A percentile compares a stretch with the other conserved stretches of the same genome.
phyloP scores from a whole-genome alignment of 2,888 invertebrate species.

The Spialia ferax region DNA sequence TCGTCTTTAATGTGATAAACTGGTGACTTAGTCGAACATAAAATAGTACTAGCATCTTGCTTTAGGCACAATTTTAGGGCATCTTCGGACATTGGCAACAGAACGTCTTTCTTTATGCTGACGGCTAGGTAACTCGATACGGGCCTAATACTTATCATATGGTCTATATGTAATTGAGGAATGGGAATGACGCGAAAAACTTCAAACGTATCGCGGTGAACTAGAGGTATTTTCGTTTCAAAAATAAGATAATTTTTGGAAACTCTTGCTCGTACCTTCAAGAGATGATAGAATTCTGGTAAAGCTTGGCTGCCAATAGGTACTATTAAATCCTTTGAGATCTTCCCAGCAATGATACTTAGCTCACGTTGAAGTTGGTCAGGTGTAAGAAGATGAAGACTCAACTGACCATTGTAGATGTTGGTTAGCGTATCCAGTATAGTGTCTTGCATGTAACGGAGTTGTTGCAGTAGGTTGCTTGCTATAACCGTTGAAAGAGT shows the following conservation, averaged over 20 bases:
- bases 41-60: slow-evolving; percentile 13
- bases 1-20: slow-evolving; percentile 21
- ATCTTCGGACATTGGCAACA: slow-evolving; percentile 28
- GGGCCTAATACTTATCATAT: slow-evolving; percentile 28
- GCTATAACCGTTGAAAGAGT: slow-evolving; percentile 22
- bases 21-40: slow-evolving; percentile 16
- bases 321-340: background rate
- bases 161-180: slow-evolving; percentile 15
- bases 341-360: background rate
- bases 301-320: background rate
- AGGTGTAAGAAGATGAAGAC: slow-evolving; percentile 29
- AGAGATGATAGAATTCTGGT: slow-evolving; percentile 30
- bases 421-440: slow-evolving; percentile 31
- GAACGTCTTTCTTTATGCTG: slow-evolving; percentile 26
- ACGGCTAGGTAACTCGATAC: slow-evolving; percentile 34
- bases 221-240: slow-evolving; percentile 40
- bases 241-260: slow-evolving; percentile 38
- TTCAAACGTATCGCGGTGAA: slow-evolving; percentile 16
- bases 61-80: slow-evolving; percentile 3
- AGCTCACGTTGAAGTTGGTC: slow-evolving; percentile 23
- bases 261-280: slow-evolving; percentile 42
- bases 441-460: background rate
- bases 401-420: slow-evolving; percentile 29
- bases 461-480: slow-evolving; percentile 27
- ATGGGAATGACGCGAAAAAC: slow-evolving; percentile 25